phyloP scores from a whole-genome alignment of 1,140 invertebrate species.

The Ooceraea biroi region DNA sequence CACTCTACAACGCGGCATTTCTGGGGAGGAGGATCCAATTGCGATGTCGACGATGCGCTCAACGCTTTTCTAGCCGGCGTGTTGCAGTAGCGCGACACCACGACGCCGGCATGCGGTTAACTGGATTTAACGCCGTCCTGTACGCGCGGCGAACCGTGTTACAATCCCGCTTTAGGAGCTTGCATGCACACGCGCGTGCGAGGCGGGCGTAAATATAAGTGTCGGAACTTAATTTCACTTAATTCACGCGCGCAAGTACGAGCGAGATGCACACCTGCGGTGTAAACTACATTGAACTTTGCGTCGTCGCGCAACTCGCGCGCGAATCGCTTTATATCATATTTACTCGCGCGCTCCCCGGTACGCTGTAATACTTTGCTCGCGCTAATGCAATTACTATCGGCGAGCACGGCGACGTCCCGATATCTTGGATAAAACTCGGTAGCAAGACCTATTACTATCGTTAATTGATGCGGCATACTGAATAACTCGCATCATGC shows the following conservation, averaged over 20 bases:
- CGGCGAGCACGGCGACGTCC: neutral
- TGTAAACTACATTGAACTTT: slow-evolving; percentile 50
- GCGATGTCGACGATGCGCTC: neutral
- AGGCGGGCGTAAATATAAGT: slow-evolving; percentile 21
- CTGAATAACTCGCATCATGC: too few species aligned
- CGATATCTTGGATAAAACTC: neutral
- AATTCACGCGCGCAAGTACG: slow-evolving; percentile 55
- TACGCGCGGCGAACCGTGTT: slow-evolving; percentile 7
- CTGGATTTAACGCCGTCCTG: slow-evolving; percentile 27
- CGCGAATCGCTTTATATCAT: slow-evolving; percentile 15
- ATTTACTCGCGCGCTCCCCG: slow-evolving; percentile 11
- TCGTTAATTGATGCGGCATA: too few species aligned
- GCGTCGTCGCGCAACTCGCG: slow-evolving; percentile 34
- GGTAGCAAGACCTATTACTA: too few species aligned
- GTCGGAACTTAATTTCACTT: slow-evolving; percentile 64
- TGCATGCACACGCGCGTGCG: neutral
- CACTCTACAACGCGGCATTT: slow-evolving; percentile 36
- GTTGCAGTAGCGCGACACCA: neutral
- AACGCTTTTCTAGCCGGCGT: slow-evolving; percentile 51
- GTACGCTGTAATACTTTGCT: slow-evolving; percentile 5
- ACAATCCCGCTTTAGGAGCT: slow-evolving; percentile 26
- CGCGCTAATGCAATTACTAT: slow-evolving; percentile 22
- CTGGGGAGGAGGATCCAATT: slow-evolving; percentile 32
- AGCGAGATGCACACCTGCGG: neutral
- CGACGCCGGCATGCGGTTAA: slow-evolving; percentile 7